Conservation (phyloP, 2,888 invertebrate genomes). For the Sisyra nigra region DNA sequence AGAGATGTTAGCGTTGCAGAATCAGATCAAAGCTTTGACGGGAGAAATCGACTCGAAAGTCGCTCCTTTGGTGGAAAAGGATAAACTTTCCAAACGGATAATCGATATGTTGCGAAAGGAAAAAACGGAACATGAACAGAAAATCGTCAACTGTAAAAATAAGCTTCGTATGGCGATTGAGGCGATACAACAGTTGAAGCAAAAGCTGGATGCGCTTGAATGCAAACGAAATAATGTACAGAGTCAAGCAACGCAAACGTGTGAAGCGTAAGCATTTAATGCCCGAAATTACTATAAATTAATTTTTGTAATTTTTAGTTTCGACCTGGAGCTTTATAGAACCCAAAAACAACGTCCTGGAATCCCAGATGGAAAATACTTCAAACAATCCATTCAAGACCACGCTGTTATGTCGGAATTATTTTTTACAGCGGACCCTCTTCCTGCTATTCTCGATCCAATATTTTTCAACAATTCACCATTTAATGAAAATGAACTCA, state of each 20-base stretch:
- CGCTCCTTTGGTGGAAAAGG: not conserved
- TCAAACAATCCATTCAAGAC: not conserved
- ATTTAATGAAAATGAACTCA: slow-evolving; percentile 4
- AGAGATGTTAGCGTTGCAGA: not conserved
- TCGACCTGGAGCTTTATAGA: no score
- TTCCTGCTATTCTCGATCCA: slow-evolving; percentile 5
- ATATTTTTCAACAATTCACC: slow-evolving; percentile 8
- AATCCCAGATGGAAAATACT: no score
- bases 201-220: not conserved
- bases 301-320: no score
- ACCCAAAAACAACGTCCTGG: no score
- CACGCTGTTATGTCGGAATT: slow-evolving; percentile 10
- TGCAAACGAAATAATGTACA: not conserved
- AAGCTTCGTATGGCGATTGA: not conserved
- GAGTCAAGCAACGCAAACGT: slow-evolving; percentile 1
- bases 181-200: slow-evolving; percentile 3
- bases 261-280: not conserved
- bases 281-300: no score
- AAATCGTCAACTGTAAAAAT: not conserved
- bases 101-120: slow-evolving; percentile 2
- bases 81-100: not conserved
- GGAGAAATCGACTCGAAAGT: not conserved
- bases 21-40: not conserved
- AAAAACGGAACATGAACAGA: not conserved
- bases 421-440: slow-evolving; percentile 11